phyloP scores from a whole-genome alignment of 1,140 invertebrate species.

The Centruroides sculpturatus region DNA sequence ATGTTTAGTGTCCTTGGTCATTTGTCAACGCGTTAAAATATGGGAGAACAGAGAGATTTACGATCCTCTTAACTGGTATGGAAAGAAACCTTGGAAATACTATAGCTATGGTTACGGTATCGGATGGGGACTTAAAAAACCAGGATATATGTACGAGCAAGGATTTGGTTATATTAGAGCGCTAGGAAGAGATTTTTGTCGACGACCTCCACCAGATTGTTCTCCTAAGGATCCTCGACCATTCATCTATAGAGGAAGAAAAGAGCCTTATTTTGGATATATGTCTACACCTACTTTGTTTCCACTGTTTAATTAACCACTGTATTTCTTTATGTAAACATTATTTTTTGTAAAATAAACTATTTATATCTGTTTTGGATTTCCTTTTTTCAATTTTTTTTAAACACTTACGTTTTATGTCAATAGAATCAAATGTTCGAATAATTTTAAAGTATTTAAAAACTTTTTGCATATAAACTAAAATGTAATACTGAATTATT shows the following conservation, averaged over 20 bases:
- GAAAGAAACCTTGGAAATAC: conserved; percentile 13
- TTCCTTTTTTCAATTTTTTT: too few relatives aligned
- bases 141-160: conserved; percentile 10
- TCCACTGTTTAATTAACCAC: too few relatives aligned
- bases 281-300: not conserved
- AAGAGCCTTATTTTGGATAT: conserved; percentile 15
- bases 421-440: too few relatives aligned
- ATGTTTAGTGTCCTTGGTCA: too few relatives aligned
- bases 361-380: too few relatives aligned
- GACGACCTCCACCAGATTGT: conserved; percentile 1
- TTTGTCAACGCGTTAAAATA: conserved; percentile 6
- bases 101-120: conserved; percentile 12
- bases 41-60: conserved; percentile 11
- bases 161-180: conserved; percentile 15
- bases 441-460: too few relatives aligned
- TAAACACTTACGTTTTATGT: too few relatives aligned
- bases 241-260: conserved; percentile 11
- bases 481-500: too few relatives aligned
- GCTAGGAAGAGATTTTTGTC: conserved; percentile 13
- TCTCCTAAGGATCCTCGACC: conserved; percentile 8
- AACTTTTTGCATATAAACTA: too few relatives aligned
- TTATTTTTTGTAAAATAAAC: too few relatives aligned
- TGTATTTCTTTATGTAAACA: too few relatives aligned
- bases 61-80: conserved; percentile 8
- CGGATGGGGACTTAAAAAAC: conserved; percentile 9